These are phyloP conservation scores for Agriopis leucophaearia DNA, from an alignment of 2,888 invertebrate genomes.

Conservation along the genomic window DNA sequence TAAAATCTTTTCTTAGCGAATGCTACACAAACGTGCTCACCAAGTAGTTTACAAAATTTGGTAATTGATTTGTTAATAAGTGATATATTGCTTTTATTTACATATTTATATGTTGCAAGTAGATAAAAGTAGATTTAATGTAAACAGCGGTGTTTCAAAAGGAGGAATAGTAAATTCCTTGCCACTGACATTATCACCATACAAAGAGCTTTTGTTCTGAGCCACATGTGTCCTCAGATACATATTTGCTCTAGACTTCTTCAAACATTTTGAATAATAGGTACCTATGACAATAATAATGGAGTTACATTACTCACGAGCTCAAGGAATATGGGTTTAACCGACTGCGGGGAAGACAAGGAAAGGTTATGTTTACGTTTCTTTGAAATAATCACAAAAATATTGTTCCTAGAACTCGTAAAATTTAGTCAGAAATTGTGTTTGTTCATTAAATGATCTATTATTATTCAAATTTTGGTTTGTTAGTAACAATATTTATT, in stretches of 20 bases:
- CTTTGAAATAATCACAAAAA: neutral
- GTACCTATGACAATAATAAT: neutral
- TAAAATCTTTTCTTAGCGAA: too few species aligned
- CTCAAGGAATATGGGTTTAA: slow-evolving; percentile 8
- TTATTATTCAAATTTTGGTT: too few species aligned
- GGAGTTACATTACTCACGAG: slow-evolving; percentile 6
- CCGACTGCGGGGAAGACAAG: neutral
- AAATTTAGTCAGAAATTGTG: neutral
- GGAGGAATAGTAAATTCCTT: slow-evolving; percentile 14
- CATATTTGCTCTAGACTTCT: slow-evolving; percentile 10
- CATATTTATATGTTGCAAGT: neutral
- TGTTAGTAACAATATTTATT: neutral
- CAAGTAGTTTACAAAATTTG: too few species aligned
- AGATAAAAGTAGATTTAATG: neutral
- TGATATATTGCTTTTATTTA: too few species aligned
- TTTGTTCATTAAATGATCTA: neutral
- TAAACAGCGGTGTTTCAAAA: slow-evolving; percentile 2
- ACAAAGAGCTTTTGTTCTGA: slow-evolving; percentile 10
- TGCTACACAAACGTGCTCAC: too few species aligned
- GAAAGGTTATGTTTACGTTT: neutral
- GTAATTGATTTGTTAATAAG: too few species aligned
- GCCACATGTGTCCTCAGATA: slow-evolving; percentile 19
- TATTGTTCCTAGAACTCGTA: neutral
- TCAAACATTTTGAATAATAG: slow-evolving; percentile 4
- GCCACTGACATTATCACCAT: slow-evolving; percentile 10